Conservation (phyloP, 2,888 invertebrate genomes). For the Thymelicus lineola region DNA sequence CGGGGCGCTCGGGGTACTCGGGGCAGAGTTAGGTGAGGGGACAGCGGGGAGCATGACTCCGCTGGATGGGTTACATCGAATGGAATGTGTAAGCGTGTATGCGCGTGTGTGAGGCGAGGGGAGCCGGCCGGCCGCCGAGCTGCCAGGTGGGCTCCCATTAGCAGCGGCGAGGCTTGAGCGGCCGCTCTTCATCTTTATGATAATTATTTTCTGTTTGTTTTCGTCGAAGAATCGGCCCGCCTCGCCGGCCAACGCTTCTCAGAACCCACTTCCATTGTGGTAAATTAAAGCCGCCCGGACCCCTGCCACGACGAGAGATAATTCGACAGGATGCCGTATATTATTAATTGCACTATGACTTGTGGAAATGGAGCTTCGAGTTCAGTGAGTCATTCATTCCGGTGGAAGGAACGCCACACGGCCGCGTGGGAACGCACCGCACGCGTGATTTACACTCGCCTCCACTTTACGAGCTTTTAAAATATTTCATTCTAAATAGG, state of each 20-base stretch:
- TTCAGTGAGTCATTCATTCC: slow-evolving; percentile 84
- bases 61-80: slow-evolving; percentile 51
- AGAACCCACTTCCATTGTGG: slow-evolving; percentile 84
- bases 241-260: slow-evolving; percentile 80
- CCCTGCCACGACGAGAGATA: slow-evolving; percentile 84
- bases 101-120: slow-evolving; percentile 42
- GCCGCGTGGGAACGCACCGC: slow-evolving; percentile 77
- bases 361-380: slow-evolving; percentile 82
- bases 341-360: slow-evolving; percentile 86
- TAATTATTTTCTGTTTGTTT: slow-evolving; percentile 86
- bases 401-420: slow-evolving; percentile 64
- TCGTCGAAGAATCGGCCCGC: slow-evolving; percentile 83
- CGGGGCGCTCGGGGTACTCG: background rate
- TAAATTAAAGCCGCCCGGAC: slow-evolving; percentile 84
- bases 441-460: slow-evolving; percentile 66
- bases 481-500: slow-evolving; percentile 54
- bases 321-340: slow-evolving; percentile 85
- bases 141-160: slow-evolving; percentile 83
- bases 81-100: slow-evolving; percentile 52
- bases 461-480: slow-evolving; percentile 61
- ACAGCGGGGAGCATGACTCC: slow-evolving; percentile 44
- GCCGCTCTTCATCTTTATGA: slow-evolving; percentile 85
- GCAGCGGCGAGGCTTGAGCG: slow-evolving; percentile 79
- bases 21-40: slow-evolving; percentile 4
- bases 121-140: slow-evolving; percentile 54